A percentile compares a stretch with the other conserved stretches of the same genome.
Conservation (phyloP, 2,888 invertebrate species). For the Parelbella ahira region DNA sequence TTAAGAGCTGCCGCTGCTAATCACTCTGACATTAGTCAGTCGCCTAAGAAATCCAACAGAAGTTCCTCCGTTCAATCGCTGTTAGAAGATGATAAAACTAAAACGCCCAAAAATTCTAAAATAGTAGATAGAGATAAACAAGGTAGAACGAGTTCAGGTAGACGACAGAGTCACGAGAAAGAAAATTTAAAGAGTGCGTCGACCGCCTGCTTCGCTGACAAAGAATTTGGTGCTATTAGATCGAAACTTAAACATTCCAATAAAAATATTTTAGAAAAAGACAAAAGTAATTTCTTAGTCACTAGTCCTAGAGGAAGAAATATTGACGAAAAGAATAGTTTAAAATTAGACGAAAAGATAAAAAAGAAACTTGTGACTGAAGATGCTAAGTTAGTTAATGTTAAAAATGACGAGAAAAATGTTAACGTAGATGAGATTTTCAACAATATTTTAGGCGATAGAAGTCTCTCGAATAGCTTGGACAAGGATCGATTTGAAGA, state of each 20-base stretch:
- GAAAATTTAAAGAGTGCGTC: conserved; percentile 57
- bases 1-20: conserved; percentile 83
- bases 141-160: conserved; percentile 38
- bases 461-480: conserved; percentile 47
- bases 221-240: conserved; percentile 76
- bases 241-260: conserved; percentile 77
- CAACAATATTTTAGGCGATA: conserved; percentile 59
- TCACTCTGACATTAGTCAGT: conserved; percentile 51
- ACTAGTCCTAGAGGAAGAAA: conserved; percentile 62
- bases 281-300: conserved; percentile 66
- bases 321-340: conserved; percentile 52
- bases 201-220: conserved; percentile 48
- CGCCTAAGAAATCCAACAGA: conserved; percentile 58
- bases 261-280: conserved; percentile 74
- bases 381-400: conserved; percentile 44
- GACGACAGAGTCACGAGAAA: conserved; percentile 60
- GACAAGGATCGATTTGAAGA: conserved; percentile 63
- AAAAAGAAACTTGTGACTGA: conserved; percentile 43
- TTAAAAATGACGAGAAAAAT: conserved; percentile 38
- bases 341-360: conserved; percentile 46
- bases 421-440: conserved; percentile 60
- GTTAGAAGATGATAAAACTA: conserved; percentile 59
- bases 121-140: conserved; percentile 68
- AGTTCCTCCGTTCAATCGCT: conserved; percentile 69
- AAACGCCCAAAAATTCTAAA: conserved; percentile 57